Conservation (phyloP, 2,113 vertebrate genomes). For the Scomber colias region DNA sequence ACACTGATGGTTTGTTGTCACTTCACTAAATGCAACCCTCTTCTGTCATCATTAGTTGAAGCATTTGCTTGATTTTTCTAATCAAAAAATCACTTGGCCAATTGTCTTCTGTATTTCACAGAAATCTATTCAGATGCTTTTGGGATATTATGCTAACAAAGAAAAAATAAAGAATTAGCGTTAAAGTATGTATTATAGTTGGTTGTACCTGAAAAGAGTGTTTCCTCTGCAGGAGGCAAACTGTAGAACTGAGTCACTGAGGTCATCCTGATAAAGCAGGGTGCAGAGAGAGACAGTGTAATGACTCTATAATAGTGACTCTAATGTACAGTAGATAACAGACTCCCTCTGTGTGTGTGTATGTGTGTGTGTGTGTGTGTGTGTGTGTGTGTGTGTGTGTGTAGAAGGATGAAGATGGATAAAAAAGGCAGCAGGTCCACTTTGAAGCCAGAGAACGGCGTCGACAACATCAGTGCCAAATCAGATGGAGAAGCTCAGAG, state of each 20-base stretch:
- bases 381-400: constrained; percentile 38
- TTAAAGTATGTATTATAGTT: background rate
- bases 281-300: background rate
- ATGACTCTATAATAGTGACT: background rate
- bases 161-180: too few relatives aligned
- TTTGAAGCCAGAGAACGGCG: constrained; percentile 84
- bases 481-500: constrained; percentile 84
- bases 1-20: too few relatives aligned
- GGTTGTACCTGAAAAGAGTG: background rate
- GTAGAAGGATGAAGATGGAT: constrained; percentile 68
- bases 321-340: background rate
- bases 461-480: constrained; percentile 66
- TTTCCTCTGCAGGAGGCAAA: constrained; percentile 4
- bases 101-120: too few relatives aligned
- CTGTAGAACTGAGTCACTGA: background rate
- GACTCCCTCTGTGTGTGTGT: background rate
- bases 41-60: too few relatives aligned
- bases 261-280: constrained; percentile 18
- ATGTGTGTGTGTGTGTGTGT: constrained; percentile 37
- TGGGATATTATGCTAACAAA: too few relatives aligned
- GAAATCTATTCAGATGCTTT: too few relatives aligned
- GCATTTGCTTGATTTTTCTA: too few relatives aligned
- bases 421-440: constrained; percentile 74
- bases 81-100: too few relatives aligned
- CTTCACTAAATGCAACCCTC: too few relatives aligned